Conservation (phyloP, 2,797 vertebrate species). For the Anabacerthia variegaticeps region DNA sequence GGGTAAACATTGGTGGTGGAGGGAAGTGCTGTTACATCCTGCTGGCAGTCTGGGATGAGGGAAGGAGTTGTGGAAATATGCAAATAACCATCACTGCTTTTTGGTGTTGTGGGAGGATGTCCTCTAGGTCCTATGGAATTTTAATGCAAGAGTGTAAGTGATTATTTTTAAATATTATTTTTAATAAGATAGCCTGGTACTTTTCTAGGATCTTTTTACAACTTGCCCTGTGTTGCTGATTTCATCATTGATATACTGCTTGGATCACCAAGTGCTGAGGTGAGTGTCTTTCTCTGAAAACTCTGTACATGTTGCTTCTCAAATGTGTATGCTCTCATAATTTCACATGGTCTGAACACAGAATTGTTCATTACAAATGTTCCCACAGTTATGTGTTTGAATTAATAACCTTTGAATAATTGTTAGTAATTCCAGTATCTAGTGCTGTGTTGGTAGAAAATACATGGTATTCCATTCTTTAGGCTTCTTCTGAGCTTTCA, state of each 20-base stretch:
- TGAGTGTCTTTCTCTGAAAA: constrained; percentile 63
- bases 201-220: constrained; percentile 91
- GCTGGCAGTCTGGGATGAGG: neutral
- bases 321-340: neutral
- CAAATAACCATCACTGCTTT: neutral
- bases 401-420: neutral
- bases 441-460: neutral
- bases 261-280: constrained; percentile 95
- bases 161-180: neutral
- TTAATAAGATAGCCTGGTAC: neutral
- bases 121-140: neutral
- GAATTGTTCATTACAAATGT: neutral
- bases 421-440: neutral
- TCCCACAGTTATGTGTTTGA: neutral
- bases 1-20: neutral
- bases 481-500: neutral
- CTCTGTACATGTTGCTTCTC: neutral
- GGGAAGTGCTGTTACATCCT: neutral
- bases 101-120: neutral
- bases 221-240: constrained; percentile 92
- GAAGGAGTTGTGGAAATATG: neutral
- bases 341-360: neutral
- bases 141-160: neutral
- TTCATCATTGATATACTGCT: constrained; percentile 97
- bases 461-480: neutral